Evolutionary conservation across 1,140 invertebrate species (phyloP).

Genomic region (Lepidotrigona ventralis): DNA sequence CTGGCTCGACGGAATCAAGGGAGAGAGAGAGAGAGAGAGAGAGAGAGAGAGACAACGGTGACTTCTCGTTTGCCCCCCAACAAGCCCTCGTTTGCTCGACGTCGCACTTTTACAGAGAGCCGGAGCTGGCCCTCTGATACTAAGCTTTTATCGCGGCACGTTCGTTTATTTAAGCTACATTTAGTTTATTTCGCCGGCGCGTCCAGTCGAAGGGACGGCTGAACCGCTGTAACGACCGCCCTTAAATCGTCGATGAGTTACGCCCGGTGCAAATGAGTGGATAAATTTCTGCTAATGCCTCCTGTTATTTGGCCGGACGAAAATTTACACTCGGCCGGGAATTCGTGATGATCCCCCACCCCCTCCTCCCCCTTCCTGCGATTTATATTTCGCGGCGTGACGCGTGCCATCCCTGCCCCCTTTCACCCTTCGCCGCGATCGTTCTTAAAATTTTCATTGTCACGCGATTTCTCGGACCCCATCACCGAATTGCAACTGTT

Average conservation of each 20-base stretch:
- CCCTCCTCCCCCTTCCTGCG: not conserved
- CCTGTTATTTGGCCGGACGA: conserved; percentile 34
- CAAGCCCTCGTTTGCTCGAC: not conserved
- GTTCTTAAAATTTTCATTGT: conserved; percentile 6
- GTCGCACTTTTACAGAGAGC: not conserved
- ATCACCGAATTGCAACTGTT: too few relatives aligned
- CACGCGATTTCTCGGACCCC: not conserved
- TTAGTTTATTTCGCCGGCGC: conserved; percentile 30
- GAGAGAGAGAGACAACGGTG: too few relatives aligned
- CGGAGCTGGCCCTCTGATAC: too few relatives aligned
- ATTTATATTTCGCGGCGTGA: conserved; percentile 23
- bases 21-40: not conserved
- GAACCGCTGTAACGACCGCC: conserved; percentile 22
- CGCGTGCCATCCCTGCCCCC: not conserved
- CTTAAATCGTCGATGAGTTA: conserved; percentile 48
- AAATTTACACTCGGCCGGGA: conserved; percentile 31
- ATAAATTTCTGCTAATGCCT: conserved; percentile 47
- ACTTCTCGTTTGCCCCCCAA: not conserved
- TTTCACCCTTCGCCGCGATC: too few relatives aligned
- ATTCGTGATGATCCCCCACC: conserved; percentile 21
- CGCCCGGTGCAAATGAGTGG: conserved; percentile 32
- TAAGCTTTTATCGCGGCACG: conserved; percentile 18
- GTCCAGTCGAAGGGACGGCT: not conserved
- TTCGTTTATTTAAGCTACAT: conserved; percentile 45
- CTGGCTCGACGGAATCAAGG: conserved; percentile 9